Base-by-base conservation (phyloP, 1,140 invertebrate genomes). In the Thaumatotibia leucotreta region DNA sequence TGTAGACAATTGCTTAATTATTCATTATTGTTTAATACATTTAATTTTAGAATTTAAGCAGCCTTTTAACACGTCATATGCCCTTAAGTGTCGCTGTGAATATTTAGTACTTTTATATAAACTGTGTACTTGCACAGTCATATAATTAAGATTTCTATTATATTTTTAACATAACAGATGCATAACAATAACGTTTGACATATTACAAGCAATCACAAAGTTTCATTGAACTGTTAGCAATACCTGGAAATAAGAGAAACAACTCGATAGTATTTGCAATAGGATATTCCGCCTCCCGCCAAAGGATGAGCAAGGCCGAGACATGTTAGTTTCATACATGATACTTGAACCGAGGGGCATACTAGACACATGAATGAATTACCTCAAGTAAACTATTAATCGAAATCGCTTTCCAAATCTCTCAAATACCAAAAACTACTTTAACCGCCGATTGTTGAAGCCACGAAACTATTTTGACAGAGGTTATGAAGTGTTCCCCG, bases 401-500 rank as follows among this genome's bases (percentile, higher is more conserved):
- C 52, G 29, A 29, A 54, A 27, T 29, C 27, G 24, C 5, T 24
- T n/a, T 10, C 20, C 10, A n/a, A 29, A 58, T 27, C 24, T 29
- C 24, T 23, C 24, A 1, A 58, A 58, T 29, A 14, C 14, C 52
- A 58, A 58, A 58, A 58, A 58, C 17, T 58, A 31, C 24, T 31
- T 31, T 58, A 58, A 58, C 52, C 4, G 14, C 24, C 52, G 52
- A 58, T 58, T 58, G 24, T 58, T 54, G 29, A 58, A 58, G 29
- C 52, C 52, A 58, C 52, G 52, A 31, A 58, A 58, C 52, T 58
- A 58, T 17, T 29, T 27, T 58, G 52, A 58, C 52, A 58, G 52
- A 58, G 52, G 52, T 58, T 58, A 58, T 58, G 52, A 58, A 58
- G 52, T 58, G 52, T 58, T 29, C 27, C 52, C 52, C 27, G 14